A percentile compares a stretch with the other conserved stretches of the same genome.
These are phyloP conservation scores for Pithys albifrons DNA, from an alignment of 2,113 vertebrate genomes.

Conservation along the genomic window DNA sequence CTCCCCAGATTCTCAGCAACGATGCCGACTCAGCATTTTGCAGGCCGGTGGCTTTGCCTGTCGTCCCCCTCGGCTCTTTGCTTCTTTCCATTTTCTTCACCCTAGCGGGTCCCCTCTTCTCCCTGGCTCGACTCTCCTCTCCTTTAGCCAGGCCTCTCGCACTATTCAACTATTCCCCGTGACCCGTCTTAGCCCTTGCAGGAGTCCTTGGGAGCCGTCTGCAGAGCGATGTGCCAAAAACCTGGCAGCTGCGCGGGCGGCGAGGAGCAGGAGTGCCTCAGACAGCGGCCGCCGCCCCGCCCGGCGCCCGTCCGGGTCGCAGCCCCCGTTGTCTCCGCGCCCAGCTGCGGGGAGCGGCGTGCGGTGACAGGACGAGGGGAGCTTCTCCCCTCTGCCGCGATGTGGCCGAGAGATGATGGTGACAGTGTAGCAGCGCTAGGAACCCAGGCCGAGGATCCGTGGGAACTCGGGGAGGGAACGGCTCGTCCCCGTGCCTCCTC, in stretches of 20 bases:
- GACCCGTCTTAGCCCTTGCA: background rate
- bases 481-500: background rate
- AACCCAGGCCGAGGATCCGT: background rate
- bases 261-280: background rate
- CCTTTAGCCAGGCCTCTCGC: background rate
- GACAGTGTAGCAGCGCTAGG: background rate
- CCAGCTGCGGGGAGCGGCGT: background rate
- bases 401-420: background rate
- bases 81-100: background rate
- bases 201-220: background rate
- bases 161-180: background rate
- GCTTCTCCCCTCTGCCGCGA: background rate
- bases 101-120: background rate
- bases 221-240: background rate
- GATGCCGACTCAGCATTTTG: background rate
- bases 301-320: background rate
- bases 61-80: background rate
- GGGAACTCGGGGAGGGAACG: background rate
- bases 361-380: background rate
- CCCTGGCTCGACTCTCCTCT: background rate
- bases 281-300: background rate
- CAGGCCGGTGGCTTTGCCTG: background rate
- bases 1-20: background rate
- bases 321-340: background rate
- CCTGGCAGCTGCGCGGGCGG: background rate